Evolutionary conservation across 30 jellyfish, hydroid and myxozoan species (phyloP), one percentile per base, ranked within the genome.

Genomic region (Chrysaora quinquecirrha): DNA sequence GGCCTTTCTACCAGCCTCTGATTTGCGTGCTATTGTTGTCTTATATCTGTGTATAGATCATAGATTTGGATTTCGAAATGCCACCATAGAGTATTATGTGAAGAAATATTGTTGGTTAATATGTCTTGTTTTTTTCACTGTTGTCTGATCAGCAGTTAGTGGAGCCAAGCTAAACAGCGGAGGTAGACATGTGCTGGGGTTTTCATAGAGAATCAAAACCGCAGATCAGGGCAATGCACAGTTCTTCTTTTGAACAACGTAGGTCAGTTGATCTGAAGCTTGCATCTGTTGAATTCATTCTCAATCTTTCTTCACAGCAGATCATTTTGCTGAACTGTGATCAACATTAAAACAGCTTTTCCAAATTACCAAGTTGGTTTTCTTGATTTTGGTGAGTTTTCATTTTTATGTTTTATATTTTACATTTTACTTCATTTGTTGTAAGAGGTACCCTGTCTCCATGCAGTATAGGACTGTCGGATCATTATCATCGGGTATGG

Each of bases 81-180:
- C n/a, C n/a, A n/a, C n/a, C n/a, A n/a, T 38, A 38, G 14, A 38
- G 54, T 38, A 38, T 38, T 38, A 38, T 38, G 54, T 38, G 6
- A 38, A 14, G 54, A 38, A 38, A 38, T 38, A 38, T 38, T 38
- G 54, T 38, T 38, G 14, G 14, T 3, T 38, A 3, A 38, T 38
- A 3, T n/a, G 6, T 38, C 54, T 38, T 38, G 14, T 65, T 65
- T 68, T 80, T 80, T 46, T 64, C 83, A 61, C 18, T 46, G 46
- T 23, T 78, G 89, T 28, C 89, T 77, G 80, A 77, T 35, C 65
- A 77, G 65, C 90, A 80, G 90, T 80, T 43, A 3, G 31, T 19
- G 11, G 66, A 64, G 78, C 64, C 56, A n/a, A 30, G 54, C 66
- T 12, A 78, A 31, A 43, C 81, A 32, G 73, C 14, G 54, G 14